Evolutionary conservation across 2,113 vertebrate genomes (phyloP).

Genomic region (Melanostigma gelatinosum): DNA sequence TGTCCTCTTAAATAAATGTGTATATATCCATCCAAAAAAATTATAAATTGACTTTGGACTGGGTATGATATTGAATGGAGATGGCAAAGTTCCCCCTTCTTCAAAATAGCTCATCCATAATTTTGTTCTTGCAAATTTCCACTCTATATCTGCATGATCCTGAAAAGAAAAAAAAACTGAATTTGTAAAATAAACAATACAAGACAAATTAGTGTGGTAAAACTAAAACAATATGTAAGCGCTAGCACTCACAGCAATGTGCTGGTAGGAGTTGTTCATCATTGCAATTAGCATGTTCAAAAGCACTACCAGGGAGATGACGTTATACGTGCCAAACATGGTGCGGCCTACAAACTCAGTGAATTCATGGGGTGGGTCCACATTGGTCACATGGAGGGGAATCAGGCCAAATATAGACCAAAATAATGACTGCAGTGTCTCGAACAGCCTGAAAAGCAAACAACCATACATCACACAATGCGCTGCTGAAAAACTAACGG

Average conservation of each 20-base stretch:
- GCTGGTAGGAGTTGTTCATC: slow-evolving; percentile 99
- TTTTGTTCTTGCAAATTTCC: slow-evolving; percentile 99
- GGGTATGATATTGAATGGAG: slow-evolving; percentile 97
- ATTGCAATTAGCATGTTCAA: slow-evolving; percentile 99
- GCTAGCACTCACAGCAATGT: slow-evolving; percentile 92
- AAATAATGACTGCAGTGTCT: slow-evolving; percentile 95
- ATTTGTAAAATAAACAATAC: background rate
- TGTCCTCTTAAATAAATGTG: slow-evolving; percentile 86
- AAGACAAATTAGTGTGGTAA: slow-evolving; percentile 3
- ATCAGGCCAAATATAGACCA: slow-evolving; percentile 99
- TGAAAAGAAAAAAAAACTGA: slow-evolving; percentile 64
- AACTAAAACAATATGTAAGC: background rate
- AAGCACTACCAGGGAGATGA: slow-evolving; percentile 98
- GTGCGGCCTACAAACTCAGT: slow-evolving; percentile 97
- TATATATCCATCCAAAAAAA: slow-evolving; percentile 89
- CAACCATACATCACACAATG: slow-evolving; percentile 27
- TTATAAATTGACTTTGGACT: slow-evolving; percentile 96
- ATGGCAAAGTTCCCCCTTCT: slow-evolving; percentile 96
- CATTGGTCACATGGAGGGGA: slow-evolving; percentile 94
- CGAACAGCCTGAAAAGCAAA: slow-evolving; percentile 89
- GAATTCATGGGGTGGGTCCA: slow-evolving; percentile 89
- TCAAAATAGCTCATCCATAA: slow-evolving; percentile 99
- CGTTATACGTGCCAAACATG: slow-evolving; percentile 98
- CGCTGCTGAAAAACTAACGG: background rate
- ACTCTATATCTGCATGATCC: slow-evolving; percentile 99